These are phyloP conservation scores for Hydraecia micacea DNA, from an alignment of 2,888 invertebrate genomes.

Conservation along the genomic window DNA sequence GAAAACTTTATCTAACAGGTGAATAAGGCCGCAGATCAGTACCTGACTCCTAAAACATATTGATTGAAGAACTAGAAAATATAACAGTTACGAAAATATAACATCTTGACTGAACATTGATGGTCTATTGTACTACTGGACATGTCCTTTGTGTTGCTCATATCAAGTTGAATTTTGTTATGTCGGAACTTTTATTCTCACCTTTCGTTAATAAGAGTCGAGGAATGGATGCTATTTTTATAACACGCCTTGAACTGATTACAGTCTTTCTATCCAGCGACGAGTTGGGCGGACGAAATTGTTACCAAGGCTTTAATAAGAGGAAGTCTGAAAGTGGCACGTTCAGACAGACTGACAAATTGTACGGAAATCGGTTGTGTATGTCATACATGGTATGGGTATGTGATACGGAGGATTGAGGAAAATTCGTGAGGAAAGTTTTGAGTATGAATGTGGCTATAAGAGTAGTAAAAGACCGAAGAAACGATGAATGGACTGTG, in stretches of 20 bases:
- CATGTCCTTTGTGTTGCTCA: not conserved
- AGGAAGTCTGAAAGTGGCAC: no score
- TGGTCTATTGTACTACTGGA: not conserved
- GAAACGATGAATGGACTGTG: no score
- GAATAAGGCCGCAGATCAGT: not conserved
- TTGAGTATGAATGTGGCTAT: no score
- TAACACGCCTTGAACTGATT: not conserved
- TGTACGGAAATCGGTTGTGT: no score
- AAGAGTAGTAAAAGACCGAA: no score
- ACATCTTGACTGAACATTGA: not conserved
- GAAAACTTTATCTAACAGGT: not conserved
- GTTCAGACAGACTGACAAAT: no score
- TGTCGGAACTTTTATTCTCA: not conserved
- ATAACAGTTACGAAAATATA: not conserved
- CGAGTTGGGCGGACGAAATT: no score
- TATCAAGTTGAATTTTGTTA: not conserved
- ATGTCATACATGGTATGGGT: no score
- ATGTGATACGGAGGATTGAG: no score
- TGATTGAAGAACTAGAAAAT: not conserved
- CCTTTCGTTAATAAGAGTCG: not conserved
- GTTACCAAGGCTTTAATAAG: not conserved
- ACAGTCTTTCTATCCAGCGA: not conserved
- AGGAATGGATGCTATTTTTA: not conserved
- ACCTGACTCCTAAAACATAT: not conserved
- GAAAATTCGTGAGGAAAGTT: no score